These are phyloP conservation scores for Cotesia congregata DNA, from an alignment of 2,888 invertebrate species.

Conservation along the genomic window DNA sequence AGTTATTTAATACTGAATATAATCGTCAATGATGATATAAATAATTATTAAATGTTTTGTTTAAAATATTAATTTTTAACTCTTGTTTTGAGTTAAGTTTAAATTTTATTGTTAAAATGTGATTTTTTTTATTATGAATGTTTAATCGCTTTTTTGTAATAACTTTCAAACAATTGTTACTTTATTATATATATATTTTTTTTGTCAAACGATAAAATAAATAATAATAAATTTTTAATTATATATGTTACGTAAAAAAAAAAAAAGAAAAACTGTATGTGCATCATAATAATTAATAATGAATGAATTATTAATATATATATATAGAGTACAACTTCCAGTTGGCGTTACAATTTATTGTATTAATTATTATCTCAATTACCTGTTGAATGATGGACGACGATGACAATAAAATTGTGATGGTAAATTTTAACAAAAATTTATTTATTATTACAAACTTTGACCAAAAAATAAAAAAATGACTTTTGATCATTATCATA, in stretches of 20 bases:
- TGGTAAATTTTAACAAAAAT: background rate
- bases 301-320: slow-evolving; percentile 11
- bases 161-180: background rate
- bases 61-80: background rate
- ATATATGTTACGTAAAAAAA: background rate
- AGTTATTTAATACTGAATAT: background rate
- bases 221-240: background rate
- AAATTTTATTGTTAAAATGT: background rate
- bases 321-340: slow-evolving; percentile 17
- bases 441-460: background rate
- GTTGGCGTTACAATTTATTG: background rate
- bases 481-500: slow-evolving; percentile 20
- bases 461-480: background rate
- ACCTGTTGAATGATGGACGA: slow-evolving; percentile 26
- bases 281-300: background rate
- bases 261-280: slow-evolving; percentile 1
- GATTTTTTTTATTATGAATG: background rate
- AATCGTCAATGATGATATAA: too few relatives aligned
- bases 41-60: background rate
- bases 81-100: background rate
- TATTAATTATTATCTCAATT: slow-evolving; percentile 10
- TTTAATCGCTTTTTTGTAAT: background rate
- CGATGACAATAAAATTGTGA: slow-evolving; percentile 26
- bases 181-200: background rate
- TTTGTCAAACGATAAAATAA: background rate